Evolutionary conservation across 53 echinoderm and acorn worm genomes (phyloP).

Genomic region (Pentamera pediparva): DNA sequence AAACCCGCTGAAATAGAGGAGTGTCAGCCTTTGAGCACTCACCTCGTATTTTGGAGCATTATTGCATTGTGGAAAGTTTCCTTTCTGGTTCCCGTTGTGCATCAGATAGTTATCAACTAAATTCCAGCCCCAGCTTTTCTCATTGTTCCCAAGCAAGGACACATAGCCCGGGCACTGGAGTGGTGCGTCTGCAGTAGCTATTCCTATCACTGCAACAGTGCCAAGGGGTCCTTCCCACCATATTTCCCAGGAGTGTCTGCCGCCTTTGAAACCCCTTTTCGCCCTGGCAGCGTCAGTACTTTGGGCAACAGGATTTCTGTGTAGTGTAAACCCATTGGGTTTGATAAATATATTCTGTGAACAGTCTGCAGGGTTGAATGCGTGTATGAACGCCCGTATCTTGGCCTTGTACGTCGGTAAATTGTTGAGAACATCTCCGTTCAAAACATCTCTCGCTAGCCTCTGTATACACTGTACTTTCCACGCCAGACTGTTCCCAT

Average conservation of each 20-base stretch:
- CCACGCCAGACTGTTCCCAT: slow-evolving; percentile 91
- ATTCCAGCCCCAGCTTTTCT: slow-evolving; percentile 99
- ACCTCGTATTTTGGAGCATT: slow-evolving; percentile 99
- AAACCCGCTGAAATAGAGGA: no score
- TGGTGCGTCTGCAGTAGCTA: slow-evolving; percentile 87
- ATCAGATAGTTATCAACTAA: slow-evolving; percentile 95
- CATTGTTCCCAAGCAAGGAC: slow-evolving; percentile 86
- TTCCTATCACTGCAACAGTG: slow-evolving; percentile 93
- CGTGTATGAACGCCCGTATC: slow-evolving; percentile 81
- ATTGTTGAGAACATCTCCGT: slow-evolving; percentile 76
- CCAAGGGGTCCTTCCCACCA: slow-evolving; percentile 99
- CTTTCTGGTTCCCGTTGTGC: slow-evolving; percentile 93
- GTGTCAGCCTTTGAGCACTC: slow-evolving; percentile 31
- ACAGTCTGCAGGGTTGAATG: slow-evolving; percentile 93
- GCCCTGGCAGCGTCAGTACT: slow-evolving; percentile 95
- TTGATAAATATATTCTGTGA: slow-evolving; percentile 88
- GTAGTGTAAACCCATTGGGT: slow-evolving; percentile 90
- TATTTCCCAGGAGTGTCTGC: slow-evolving; percentile 93
- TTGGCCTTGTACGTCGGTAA: slow-evolving; percentile 93
- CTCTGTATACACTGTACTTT: slow-evolving; percentile 83
- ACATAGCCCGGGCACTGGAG: slow-evolving; percentile 97
- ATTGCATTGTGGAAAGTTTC: slow-evolving; percentile 99
- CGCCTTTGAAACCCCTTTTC: slow-evolving; percentile 76
- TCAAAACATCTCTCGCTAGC: slow-evolving; percentile 72
- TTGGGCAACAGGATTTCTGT: slow-evolving; percentile 98